phyloP scores from a whole-genome alignment of 2,797 vertebrate genomes.

The Lates japonicus region DNA sequence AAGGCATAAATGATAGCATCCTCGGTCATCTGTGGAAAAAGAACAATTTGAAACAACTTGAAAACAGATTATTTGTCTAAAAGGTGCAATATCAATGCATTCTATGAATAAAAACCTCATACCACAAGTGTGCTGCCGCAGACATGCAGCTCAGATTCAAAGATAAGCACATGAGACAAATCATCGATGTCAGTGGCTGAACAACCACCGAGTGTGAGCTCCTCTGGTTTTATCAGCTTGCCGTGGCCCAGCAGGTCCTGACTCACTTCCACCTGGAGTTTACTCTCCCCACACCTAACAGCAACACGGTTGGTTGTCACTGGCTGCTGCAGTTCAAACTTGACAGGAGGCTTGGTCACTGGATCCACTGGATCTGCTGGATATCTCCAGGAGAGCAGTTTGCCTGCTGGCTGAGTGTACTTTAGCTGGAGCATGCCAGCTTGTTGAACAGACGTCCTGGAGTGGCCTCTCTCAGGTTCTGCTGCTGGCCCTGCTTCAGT shows the following conservation, averaged over 20 bases:
- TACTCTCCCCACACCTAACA: constrained; percentile 62
- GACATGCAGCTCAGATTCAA: constrained; percentile 59
- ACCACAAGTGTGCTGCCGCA: constrained; percentile 63
- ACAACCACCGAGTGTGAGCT: constrained; percentile 65
- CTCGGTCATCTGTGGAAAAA: constrained; percentile 41
- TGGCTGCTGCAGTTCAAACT: constrained; percentile 9
- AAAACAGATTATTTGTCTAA: neutral
- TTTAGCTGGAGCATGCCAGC: neutral
- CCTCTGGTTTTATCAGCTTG: constrained; percentile 48
- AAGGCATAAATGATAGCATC: constrained; percentile 60
- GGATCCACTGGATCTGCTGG: constrained; percentile 42
- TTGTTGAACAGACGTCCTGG: constrained; percentile 15
- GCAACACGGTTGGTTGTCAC: constrained; percentile 17
- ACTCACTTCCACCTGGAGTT: constrained; percentile 60
- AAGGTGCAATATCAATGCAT: neutral
- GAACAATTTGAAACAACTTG: neutral
- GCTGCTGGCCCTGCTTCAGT: neutral
- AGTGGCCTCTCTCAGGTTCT: constrained; percentile 35
- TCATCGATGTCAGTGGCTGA: constrained; percentile 47
- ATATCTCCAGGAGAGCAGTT: constrained; percentile 45
- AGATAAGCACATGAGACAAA: constrained; percentile 45
- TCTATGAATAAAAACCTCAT: neutral
- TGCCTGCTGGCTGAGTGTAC: neutral
- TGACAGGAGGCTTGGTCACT: neutral
- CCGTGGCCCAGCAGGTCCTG: constrained; percentile 60